A percentile compares a stretch with the other conserved stretches of the same genome.
phyloP scores from a whole-genome alignment of 1,140 invertebrate species.

The Zaprionus ornatus region DNA sequence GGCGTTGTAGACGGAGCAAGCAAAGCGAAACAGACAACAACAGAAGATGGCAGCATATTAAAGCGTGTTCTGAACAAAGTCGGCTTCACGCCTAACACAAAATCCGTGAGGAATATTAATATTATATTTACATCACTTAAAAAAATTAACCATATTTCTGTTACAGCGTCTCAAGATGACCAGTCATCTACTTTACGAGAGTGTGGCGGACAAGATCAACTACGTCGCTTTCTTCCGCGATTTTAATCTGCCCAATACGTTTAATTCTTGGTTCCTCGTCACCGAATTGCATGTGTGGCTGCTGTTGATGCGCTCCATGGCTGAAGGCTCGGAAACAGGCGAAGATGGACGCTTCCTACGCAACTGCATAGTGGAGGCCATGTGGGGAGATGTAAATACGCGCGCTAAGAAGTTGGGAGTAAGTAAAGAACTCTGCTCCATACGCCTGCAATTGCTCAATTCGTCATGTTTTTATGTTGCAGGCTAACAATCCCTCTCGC shows the following conservation, averaged over 20 bases:
- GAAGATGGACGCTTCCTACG: slow-evolving; percentile 89
- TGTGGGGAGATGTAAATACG: slow-evolving; percentile 92
- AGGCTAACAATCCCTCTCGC: slow-evolving; percentile 86
- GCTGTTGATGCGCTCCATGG: slow-evolving; percentile 90
- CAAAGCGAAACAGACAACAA: slow-evolving; percentile 46
- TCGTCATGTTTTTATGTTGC: slow-evolving; percentile 40
- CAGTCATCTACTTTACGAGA: slow-evolving; percentile 87
- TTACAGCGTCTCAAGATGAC: slow-evolving; percentile 86
- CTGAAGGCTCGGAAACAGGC: slow-evolving; percentile 86
- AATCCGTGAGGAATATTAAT: slow-evolving; percentile 55
- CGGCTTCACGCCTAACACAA: slow-evolving; percentile 76
- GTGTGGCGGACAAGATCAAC: slow-evolving; percentile 86
- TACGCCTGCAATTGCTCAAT: background rate
- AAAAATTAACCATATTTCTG: background rate
- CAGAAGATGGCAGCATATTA: slow-evolving; percentile 61
- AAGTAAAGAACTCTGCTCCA: slow-evolving; percentile 56
- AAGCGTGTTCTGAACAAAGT: slow-evolving; percentile 79
- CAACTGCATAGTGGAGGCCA: slow-evolving; percentile 89
- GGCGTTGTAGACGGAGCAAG: slow-evolving; percentile 51
- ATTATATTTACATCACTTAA: background rate
- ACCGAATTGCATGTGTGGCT: slow-evolving; percentile 95
- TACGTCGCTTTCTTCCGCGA: slow-evolving; percentile 87
- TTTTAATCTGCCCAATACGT: slow-evolving; percentile 90
- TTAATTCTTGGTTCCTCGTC: slow-evolving; percentile 92
- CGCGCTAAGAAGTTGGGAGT: slow-evolving; percentile 90